Evolutionary conservation across 30 jellyfish, hydroid and myxozoan genomes (phyloP), one percentile per base, ranked within the genome.

Genomic region (Chironex yamaguchii): DNA sequence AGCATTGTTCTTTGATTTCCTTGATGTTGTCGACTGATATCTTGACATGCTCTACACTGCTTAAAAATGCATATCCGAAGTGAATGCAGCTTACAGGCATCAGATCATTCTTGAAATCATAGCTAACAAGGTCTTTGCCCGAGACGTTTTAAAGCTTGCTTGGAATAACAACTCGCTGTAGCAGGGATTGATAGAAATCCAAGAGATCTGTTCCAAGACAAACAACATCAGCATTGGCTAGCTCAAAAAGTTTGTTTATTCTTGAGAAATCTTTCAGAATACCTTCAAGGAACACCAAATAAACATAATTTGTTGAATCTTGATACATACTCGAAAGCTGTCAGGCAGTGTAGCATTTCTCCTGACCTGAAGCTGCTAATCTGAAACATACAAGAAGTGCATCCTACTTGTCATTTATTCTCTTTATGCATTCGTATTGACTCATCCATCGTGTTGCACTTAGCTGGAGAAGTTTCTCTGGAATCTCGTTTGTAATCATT

Each of bases 41-140:
- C 29, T 73, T 14, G 29, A 73, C 22, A 22, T 73, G 63, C 64
- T 73, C 86, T 73, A 73, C 86, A 73, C 86, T 73, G 86, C 86
- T 73, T 29, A 27, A 34, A 24, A 73, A 73, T 73, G 86, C 84
- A 36, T 70, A 70, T 33, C 86, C 86, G 29, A 73, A 48, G 31
- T 73, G 35, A 48, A 73, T 73, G 74, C 86, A 73, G 64, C 86
- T 73, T 22, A 30, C 52, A 12, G 86, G 86, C 86, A 73, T 73
- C 69, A 73, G 28, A 36, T 73, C 76, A 1, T 73, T 73, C 51
- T 51, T 36, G 34, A 73, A 73, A 49, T 73, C 49, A 51, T 73
- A 73, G 51, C 49, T 73, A 73, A 73, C 49, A 20, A 73, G 26
- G 74, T 48, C 74, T 50, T 73, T 73, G 52, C 33, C 52, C 17